phyloP scores from a whole-genome alignment of 2,888 invertebrate species.

The Andrena marginata region DNA sequence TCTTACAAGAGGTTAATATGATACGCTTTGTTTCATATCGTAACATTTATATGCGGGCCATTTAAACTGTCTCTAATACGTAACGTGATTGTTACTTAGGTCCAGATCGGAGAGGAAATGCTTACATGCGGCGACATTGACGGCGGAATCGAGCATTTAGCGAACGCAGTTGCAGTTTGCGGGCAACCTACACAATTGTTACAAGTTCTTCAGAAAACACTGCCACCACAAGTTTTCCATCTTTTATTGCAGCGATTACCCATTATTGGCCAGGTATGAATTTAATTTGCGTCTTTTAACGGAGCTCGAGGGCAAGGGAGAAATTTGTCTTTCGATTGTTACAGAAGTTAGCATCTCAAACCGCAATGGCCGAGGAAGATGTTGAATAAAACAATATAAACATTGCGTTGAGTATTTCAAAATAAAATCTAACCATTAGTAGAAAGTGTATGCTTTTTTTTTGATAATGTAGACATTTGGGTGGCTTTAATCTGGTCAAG shows the following conservation, averaged over 20 bases:
- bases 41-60: neutral
- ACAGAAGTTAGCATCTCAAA: slow-evolving; percentile 78
- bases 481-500: slow-evolving; percentile 55
- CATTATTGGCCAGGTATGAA: slow-evolving; percentile 86
- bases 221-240: slow-evolving; percentile 98
- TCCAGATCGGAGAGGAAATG: slow-evolving; percentile 97
- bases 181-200: slow-evolving; percentile 97
- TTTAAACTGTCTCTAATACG: neutral
- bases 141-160: slow-evolving; percentile 97
- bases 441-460: slow-evolving; percentile 72
- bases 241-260: slow-evolving; percentile 94
- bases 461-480: slow-evolving; percentile 62
- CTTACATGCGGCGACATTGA: slow-evolving; percentile 95
- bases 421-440: slow-evolving; percentile 77
- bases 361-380: slow-evolving; percentile 82
- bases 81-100: slow-evolving; percentile 86
- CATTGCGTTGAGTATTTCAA: slow-evolving; percentile 72
- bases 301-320: neutral
- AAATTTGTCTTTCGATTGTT: slow-evolving; percentile 62
- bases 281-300: neutral
- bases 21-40: neutral
- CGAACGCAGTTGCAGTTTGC: slow-evolving; percentile 98
- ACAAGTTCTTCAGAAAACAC: slow-evolving; percentile 96
- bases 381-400: slow-evolving; percentile 78
- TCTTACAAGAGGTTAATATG: slow-evolving; percentile 87